phyloP scores from a whole-genome alignment of 2,113 vertebrate species.

The Tangachromis dhanisi region DNA sequence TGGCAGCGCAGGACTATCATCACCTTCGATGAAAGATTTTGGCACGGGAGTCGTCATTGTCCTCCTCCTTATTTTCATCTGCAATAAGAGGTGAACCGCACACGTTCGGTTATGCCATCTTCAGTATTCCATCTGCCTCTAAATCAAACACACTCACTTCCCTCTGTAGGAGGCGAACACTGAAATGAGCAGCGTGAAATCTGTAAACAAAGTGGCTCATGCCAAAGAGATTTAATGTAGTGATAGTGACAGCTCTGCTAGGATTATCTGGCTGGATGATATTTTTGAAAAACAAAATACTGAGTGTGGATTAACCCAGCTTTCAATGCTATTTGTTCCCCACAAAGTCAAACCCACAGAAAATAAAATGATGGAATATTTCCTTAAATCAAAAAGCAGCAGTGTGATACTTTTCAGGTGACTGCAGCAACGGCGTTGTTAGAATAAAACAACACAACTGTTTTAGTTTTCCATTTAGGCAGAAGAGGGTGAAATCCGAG shows the following conservation, averaged over 20 bases:
- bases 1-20: not conserved
- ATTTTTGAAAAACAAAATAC: not conserved
- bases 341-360: not conserved
- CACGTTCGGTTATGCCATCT: not conserved
- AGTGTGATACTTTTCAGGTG: not conserved
- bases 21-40: not conserved
- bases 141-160: not conserved
- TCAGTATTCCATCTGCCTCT: not conserved
- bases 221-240: not conserved
- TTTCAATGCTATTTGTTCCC: not conserved
- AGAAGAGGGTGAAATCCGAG: not conserved
- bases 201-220: not conserved
- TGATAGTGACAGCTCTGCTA: not conserved
- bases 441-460: not conserved
- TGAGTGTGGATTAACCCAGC: not conserved
- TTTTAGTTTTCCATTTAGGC: not conserved
- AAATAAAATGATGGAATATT: not conserved
- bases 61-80: not conserved
- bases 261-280: not conserved
- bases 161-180: not conserved
- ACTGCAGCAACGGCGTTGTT: not conserved
- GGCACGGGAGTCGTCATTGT: not conserved
- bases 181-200: not conserved
- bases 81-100: not conserved
- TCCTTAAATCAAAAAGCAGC: not conserved